Evolutionary conservation across 2,797 vertebrate species (phyloP).

Genomic region (Hyperoplus immaculatus): DNA sequence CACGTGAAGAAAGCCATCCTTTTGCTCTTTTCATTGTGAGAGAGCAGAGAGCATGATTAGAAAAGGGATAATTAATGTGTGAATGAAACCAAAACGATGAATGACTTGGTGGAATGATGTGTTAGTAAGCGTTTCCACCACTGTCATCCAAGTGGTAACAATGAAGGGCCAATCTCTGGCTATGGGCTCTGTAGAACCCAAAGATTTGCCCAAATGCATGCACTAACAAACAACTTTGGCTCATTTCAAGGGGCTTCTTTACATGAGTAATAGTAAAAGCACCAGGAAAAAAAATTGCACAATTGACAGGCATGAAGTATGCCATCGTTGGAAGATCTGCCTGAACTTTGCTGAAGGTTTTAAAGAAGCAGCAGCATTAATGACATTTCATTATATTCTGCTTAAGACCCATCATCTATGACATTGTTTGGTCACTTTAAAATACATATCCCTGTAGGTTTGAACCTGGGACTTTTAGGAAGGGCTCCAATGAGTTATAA

Average conservation of each 20-base stretch:
- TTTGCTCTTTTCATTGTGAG: conserved; percentile 11
- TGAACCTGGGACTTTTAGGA: conserved; percentile 52
- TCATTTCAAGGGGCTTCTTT: conserved; percentile 58
- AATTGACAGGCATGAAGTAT: conserved; percentile 52
- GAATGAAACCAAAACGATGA: conserved; percentile 59
- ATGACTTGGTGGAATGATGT: conserved; percentile 15
- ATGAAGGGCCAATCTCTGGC: conserved; percentile 57
- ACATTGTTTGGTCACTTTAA: conserved; percentile 56
- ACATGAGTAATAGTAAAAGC: conserved; percentile 53
- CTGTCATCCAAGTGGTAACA: conserved; percentile 50
- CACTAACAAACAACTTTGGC: conserved; percentile 68
- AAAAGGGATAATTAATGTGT: conserved; percentile 39
- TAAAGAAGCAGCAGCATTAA: conserved; percentile 29
- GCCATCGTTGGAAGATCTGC: conserved; percentile 43
- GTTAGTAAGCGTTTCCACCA: conserved; percentile 38
- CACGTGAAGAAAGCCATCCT: conserved; percentile 45
- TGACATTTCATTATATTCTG: conserved; percentile 58
- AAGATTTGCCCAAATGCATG: conserved; percentile 77
- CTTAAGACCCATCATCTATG: conserved; percentile 62
- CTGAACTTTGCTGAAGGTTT: conserved; percentile 55
- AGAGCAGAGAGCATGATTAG: conserved; percentile 45
- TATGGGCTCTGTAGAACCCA: conserved; percentile 75
- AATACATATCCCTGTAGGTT: conserved; percentile 32
- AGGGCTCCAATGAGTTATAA: conserved; percentile 51
- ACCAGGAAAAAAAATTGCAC: conserved; percentile 68